Evolutionary conservation across 2,113 vertebrate species (phyloP).

Genomic region (Dicerorhinus sumatrensis): DNA sequence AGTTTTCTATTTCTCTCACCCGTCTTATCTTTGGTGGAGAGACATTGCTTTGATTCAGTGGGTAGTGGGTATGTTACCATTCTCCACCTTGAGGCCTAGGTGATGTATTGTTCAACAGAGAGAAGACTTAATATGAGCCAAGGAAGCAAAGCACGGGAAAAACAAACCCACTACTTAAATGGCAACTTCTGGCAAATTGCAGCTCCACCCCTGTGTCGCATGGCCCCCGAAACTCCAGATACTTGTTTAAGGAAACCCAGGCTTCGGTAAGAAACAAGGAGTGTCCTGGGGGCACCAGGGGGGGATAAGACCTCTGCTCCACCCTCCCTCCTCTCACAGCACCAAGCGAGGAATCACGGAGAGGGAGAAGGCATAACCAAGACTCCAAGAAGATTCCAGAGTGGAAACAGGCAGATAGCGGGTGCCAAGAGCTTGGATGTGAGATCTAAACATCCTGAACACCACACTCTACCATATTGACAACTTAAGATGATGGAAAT

Average conservation of each 20-base stretch:
- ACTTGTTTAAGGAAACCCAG: not conserved
- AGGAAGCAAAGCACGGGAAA: not conserved
- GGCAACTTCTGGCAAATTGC: not conserved
- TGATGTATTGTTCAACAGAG: not conserved
- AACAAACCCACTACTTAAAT: not conserved
- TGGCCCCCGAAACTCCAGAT: too few species aligned
- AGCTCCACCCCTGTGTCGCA: rapidly evolving
- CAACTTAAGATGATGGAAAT: not conserved
- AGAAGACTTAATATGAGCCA: not conserved
- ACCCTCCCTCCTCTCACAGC: not conserved
- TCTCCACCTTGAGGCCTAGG: not conserved
- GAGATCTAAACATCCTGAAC: not conserved
- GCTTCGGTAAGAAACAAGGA: not conserved
- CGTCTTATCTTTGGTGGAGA: not conserved
- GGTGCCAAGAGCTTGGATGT: not conserved
- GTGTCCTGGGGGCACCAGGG: not conserved
- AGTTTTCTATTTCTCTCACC: not conserved
- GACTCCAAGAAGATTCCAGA: not conserved
- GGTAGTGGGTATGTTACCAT: not conserved
- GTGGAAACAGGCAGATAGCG: not conserved
- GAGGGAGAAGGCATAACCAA: not conserved
- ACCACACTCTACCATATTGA: not conserved
- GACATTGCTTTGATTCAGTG: not conserved
- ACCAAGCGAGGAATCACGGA: rapidly evolving
- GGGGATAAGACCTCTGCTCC: not conserved